Evolutionary conservation across 2,888 invertebrate species (phyloP).

Genomic region (Notocelia uddmanniana): DNA sequence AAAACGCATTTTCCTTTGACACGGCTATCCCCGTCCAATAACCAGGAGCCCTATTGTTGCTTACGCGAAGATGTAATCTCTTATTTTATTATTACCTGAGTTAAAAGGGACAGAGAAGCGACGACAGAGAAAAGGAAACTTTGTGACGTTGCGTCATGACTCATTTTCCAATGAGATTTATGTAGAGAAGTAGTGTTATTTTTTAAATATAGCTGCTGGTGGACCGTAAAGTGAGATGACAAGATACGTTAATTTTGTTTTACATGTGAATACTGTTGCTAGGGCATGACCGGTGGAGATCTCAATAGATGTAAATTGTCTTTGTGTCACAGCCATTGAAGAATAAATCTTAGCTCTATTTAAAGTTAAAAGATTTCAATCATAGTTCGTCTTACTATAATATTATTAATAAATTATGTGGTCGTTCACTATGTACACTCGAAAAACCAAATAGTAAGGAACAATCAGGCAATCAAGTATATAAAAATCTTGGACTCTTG

Average conservation of each 20-base stretch:
- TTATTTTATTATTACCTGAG: constrained; percentile 82
- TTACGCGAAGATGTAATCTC: constrained; percentile 83
- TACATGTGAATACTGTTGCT: constrained; percentile 32
- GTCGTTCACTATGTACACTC: background rate
- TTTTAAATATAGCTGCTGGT: constrained; percentile 38
- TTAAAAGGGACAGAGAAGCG: constrained; percentile 66
- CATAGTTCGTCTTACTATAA: background rate
- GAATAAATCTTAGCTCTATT: background rate
- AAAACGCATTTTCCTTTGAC: constrained; percentile 56
- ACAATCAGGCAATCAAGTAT: too few species aligned
- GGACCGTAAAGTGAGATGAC: constrained; percentile 41
- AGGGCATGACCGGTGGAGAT: constrained; percentile 1
- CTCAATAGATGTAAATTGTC: constrained; percentile 16
- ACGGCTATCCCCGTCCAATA: constrained; percentile 67
- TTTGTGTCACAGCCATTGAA: constrained; percentile 2
- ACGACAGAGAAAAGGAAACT: constrained; percentile 52
- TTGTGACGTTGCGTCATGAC: constrained; percentile 47
- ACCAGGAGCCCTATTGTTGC: constrained; percentile 80
- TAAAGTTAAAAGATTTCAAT: background rate
- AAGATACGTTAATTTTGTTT: constrained; percentile 40
- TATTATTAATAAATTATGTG: background rate
- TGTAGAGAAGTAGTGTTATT: constrained; percentile 19
- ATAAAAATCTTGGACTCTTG: too few species aligned
- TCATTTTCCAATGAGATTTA: constrained; percentile 42
- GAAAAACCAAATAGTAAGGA: too few species aligned